A percentile compares a stretch with the other conserved stretches of the same genome.
These are phyloP conservation scores for Lynx canadensis DNA, from an alignment of 2,113 vertebrate genomes.

Conservation along the genomic window DNA sequence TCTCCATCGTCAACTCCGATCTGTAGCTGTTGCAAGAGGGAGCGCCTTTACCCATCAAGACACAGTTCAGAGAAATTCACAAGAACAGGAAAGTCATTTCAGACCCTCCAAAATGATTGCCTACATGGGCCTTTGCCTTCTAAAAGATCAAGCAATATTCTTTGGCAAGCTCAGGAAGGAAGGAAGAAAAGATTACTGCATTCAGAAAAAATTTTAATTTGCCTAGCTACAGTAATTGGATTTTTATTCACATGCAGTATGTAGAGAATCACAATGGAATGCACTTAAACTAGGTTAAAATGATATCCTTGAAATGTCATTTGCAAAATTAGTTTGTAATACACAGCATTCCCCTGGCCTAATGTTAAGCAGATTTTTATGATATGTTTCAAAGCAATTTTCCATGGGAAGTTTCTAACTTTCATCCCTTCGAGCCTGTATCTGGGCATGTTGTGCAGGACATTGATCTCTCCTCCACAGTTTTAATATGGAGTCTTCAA, in stretches of 20 bases:
- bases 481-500: background rate
- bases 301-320: conserved; percentile 60
- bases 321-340: conserved; percentile 43
- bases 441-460: background rate
- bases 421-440: background rate
- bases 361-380: background rate
- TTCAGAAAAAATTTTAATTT: conserved; percentile 50
- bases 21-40: accelerated
- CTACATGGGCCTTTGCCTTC: background rate
- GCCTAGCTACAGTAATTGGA: conserved; percentile 33
- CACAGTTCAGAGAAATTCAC: background rate
- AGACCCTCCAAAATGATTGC: background rate
- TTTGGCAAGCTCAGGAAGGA: background rate
- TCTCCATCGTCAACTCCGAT: accelerated
- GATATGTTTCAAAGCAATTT: background rate
- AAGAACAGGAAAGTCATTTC: background rate
- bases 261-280: conserved; percentile 49
- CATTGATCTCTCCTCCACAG: too few species aligned
- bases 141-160: background rate
- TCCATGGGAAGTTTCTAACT: background rate
- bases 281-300: conserved; percentile 56
- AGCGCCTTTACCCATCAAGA: accelerated
- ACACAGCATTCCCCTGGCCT: background rate
- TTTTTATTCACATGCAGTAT: conserved; percentile 47
- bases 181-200: background rate